Evolutionary conservation across 1,140 invertebrate genomes (phyloP).

Genomic region (Neoseiulus cucumeris): DNA sequence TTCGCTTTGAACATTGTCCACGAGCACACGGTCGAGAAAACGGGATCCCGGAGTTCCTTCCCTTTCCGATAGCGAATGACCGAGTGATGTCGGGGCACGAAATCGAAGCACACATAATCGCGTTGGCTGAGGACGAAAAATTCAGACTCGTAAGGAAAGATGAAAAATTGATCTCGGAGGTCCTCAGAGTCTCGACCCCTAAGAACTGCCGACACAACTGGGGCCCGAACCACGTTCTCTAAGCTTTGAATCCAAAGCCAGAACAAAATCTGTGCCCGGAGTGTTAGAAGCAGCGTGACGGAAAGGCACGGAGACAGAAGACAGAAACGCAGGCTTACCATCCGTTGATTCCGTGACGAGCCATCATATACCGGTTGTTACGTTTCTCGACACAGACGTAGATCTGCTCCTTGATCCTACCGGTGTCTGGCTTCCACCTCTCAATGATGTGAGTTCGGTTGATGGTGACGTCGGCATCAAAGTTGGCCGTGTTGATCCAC

Average conservation of each 20-base stretch:
- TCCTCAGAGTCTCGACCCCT: too few relatives aligned
- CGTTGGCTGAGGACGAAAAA: slow-evolving; percentile 49
- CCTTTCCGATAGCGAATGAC: slow-evolving; percentile 80
- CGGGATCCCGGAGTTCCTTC: slow-evolving; percentile 24
- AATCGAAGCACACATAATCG: slow-evolving; percentile 91
- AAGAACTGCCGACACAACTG: too few relatives aligned
- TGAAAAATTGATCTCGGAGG: too few relatives aligned
- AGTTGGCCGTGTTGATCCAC: slow-evolving; percentile 92
- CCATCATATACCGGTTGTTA: slow-evolving; percentile 77
- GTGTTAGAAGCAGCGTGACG: too few relatives aligned
- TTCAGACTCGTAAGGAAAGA: too few relatives aligned
- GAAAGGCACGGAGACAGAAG: not conserved
- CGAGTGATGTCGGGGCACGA: slow-evolving; percentile 83
- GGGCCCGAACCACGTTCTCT: too few relatives aligned
- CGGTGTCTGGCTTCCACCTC: slow-evolving; percentile 75
- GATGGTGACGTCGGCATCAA: slow-evolving; percentile 76
- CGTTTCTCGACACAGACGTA: slow-evolving; percentile 62
- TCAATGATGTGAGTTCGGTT: slow-evolving; percentile 92
- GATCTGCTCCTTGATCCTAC: slow-evolving; percentile 62
- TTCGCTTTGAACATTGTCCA: slow-evolving; percentile 75
- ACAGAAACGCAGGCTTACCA: slow-evolving; percentile 37
- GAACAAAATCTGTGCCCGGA: too few relatives aligned
- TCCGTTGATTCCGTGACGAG: slow-evolving; percentile 79
- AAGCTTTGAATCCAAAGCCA: too few relatives aligned
- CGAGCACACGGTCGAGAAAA: slow-evolving; percentile 76